Percentiles rank a stretch among this genome's conserved stretches.
These are phyloP conservation scores for Serrognathus titanus DNA, from an alignment of 2,888 invertebrate genomes.

Conservation along the genomic window DNA sequence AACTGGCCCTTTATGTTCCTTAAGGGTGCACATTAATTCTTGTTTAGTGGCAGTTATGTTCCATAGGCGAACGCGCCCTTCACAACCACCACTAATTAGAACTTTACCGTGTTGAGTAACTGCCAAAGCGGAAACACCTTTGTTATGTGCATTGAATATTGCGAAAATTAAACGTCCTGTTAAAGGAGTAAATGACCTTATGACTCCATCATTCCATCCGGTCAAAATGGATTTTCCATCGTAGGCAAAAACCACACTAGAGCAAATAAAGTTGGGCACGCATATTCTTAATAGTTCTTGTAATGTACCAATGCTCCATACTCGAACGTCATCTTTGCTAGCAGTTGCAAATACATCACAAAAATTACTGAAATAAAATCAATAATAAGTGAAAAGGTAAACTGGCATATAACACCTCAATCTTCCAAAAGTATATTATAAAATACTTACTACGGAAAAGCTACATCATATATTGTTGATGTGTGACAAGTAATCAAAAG, in stretches of 20 bases:
- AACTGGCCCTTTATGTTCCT: slow-evolving; percentile 88
- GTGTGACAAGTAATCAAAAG: slow-evolving; percentile 81
- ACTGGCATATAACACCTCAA: too few relatives aligned
- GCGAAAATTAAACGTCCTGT: slow-evolving; percentile 77
- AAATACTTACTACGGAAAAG: slow-evolving; percentile 72
- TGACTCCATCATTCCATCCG: slow-evolving; percentile 81
- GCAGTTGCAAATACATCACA: slow-evolving; percentile 86
- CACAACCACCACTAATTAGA: slow-evolving; percentile 85
- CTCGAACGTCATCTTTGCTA: slow-evolving; percentile 77
- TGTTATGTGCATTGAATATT: slow-evolving; percentile 85
- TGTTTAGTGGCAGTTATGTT: slow-evolving; percentile 66
- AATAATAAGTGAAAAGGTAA: neutral
- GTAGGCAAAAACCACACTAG: slow-evolving; percentile 69
- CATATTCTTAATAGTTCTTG: slow-evolving; percentile 79
- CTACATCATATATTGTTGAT: slow-evolving; percentile 72
- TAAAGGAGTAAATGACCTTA: slow-evolving; percentile 78
- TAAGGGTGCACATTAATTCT: slow-evolving; percentile 68
- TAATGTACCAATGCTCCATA: slow-evolving; percentile 76
- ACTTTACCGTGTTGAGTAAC: slow-evolving; percentile 66
- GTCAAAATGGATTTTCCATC: slow-evolving; percentile 80
- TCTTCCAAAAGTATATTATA: neutral
- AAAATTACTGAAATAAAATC: slow-evolving; percentile 57
- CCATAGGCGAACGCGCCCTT: slow-evolving; percentile 88
- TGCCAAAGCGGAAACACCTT: slow-evolving; percentile 78
- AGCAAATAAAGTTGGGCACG: slow-evolving; percentile 85